Conservation (phyloP, 1,140 invertebrate genomes). For the Pseudomyrmex cubaensis region DNA sequence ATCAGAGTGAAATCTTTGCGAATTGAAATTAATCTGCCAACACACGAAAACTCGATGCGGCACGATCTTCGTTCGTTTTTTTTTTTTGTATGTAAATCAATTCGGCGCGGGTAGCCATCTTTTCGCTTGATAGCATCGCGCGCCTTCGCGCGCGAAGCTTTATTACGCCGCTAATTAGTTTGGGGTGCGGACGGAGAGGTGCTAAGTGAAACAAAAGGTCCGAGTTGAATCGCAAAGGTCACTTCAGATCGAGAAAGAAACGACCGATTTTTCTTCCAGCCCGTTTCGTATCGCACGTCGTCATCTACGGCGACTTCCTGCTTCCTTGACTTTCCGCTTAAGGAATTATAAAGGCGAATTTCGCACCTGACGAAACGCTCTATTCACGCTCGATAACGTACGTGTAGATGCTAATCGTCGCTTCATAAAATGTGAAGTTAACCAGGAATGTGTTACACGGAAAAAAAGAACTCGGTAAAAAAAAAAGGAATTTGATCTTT, state of each 20-base stretch:
- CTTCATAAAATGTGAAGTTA: too few relatives aligned
- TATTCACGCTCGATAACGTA: constrained; percentile 9
- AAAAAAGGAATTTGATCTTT: too few relatives aligned
- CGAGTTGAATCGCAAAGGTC: constrained; percentile 55
- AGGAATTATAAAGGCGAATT: constrained; percentile 15
- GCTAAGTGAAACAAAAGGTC: constrained; percentile 60
- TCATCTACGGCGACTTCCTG: constrained; percentile 50
- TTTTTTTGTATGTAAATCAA: constrained; percentile 54
- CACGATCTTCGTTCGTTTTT: constrained; percentile 34
- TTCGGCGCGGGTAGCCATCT: constrained; percentile 51
- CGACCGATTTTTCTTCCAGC: constrained; percentile 52
- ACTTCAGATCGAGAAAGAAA: constrained; percentile 43
- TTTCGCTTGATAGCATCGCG: constrained; percentile 56
- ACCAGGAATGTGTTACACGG: too few relatives aligned
- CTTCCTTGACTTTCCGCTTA: neutral
- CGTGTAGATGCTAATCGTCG: too few relatives aligned
- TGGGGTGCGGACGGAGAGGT: constrained; percentile 57
- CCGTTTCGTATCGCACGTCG: constrained; percentile 34
- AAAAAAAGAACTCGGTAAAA: too few relatives aligned
- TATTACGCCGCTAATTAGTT: constrained; percentile 57
- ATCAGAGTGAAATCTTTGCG: neutral
- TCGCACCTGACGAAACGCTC: neutral
- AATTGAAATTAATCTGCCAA: constrained; percentile 22
- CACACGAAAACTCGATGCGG: too few relatives aligned
- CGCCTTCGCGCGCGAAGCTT: constrained; percentile 36